These are phyloP conservation scores for Anthonomus grandis DNA, from an alignment of 1,140 invertebrate genomes.

Conservation along the genomic window DNA sequence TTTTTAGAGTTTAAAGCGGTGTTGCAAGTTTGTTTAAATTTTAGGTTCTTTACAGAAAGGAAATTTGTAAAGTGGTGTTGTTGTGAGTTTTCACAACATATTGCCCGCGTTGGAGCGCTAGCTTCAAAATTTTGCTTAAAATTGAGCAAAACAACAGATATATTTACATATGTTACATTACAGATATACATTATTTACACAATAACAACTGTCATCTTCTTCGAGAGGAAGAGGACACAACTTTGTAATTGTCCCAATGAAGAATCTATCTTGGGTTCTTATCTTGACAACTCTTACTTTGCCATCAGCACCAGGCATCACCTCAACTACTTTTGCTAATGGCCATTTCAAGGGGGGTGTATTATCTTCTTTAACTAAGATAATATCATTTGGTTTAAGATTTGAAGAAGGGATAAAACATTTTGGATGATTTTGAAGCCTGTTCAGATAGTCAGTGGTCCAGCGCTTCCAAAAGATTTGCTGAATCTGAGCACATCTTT, in stretches of 20 bases:
- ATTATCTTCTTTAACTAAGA: constrained; percentile 40
- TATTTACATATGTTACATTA: no score
- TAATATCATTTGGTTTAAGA: constrained; percentile 17
- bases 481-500: constrained; percentile 17
- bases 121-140: no score
- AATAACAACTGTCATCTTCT: no score
- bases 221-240: constrained; percentile 5
- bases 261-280: constrained; percentile 5
- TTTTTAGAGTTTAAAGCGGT: no score
- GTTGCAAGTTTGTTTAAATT: no score
- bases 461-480: constrained; percentile 37
- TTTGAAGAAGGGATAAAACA: neutral
- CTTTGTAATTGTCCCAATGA: neutral
- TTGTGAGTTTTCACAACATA: no score
- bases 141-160: no score
- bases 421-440: constrained; percentile 8
- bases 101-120: no score
- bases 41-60: no score
- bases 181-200: no score
- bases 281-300: constrained; percentile 6
- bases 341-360: constrained; percentile 44
- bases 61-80: no score
- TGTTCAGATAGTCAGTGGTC: constrained; percentile 29
- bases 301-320: constrained; percentile 3
- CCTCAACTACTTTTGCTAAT: constrained; percentile 25